phyloP scores from a whole-genome alignment of 2,888 invertebrate species.

The Boloria euphrosyne region DNA sequence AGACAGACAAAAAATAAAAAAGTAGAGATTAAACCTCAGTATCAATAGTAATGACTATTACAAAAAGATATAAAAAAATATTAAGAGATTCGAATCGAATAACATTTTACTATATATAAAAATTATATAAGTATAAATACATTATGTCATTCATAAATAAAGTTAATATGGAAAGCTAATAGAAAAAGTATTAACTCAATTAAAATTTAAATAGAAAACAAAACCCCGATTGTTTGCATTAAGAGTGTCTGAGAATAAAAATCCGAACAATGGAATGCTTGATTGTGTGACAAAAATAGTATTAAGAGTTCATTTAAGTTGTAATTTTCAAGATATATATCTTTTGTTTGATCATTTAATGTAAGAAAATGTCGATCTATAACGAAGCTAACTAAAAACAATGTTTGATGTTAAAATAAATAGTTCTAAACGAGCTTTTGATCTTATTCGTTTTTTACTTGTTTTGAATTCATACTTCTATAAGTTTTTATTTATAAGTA shows the following conservation, averaged over 20 bases:
- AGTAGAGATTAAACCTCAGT: too few species aligned
- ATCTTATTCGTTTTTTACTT: background rate
- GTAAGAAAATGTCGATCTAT: background rate
- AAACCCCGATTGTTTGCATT: background rate
- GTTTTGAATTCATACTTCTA: background rate
- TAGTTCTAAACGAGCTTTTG: constrained; percentile 1
- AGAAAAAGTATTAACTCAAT: constrained; percentile 1
- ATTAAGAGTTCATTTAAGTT: too few species aligned
- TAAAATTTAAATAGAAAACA: constrained; percentile 3
- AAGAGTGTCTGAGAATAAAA: background rate
- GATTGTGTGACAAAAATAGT: background rate
- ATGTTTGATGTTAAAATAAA: constrained; percentile 15
- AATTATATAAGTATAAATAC: too few species aligned
- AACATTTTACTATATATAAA: too few species aligned
- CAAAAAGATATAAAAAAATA: too few species aligned
- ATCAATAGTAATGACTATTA: too few species aligned
- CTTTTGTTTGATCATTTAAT: background rate
- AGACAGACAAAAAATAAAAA: too few species aligned
- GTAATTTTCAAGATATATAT: too few species aligned
- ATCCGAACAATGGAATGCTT: background rate
- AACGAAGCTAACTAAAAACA: background rate
- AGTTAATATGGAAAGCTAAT: background rate
- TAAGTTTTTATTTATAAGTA: too few species aligned
- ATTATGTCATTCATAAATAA: background rate
- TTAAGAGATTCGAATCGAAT: too few species aligned